Percentiles rank a stretch among this genome's conserved stretches.
Conservation (phyloP, 2,797 vertebrate genomes). For the Lacerta viridis region DNA sequence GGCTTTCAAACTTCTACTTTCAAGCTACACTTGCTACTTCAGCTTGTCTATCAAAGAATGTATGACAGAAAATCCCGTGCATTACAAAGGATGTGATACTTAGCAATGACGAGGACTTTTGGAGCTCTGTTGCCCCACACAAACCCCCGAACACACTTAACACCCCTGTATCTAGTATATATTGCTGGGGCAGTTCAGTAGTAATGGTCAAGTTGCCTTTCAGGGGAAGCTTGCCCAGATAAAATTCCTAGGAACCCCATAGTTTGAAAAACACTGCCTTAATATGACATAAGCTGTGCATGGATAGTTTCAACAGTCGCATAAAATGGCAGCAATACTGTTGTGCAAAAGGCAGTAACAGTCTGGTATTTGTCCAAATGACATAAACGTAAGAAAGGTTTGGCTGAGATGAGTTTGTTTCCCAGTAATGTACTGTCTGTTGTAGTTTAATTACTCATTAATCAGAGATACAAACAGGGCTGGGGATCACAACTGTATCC, state of each 20-base stretch:
- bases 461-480: not conserved
- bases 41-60: not conserved
- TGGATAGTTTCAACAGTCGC: not conserved
- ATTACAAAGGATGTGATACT: not conserved
- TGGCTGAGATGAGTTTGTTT: not conserved
- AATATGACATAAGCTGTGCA: not conserved
- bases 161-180: not conserved
- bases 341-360: not conserved
- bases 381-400: constrained; percentile 8
- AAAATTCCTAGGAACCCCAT: not conserved
- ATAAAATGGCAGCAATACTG: not conserved
- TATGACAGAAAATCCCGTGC: not conserved
- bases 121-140: not conserved
- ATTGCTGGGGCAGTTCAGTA: not conserved
- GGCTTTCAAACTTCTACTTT: not conserved
- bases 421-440: not conserved
- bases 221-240: not conserved
- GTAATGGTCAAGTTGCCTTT: not conserved
- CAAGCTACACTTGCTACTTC: not conserved
- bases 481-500: not conserved
- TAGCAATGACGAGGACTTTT: not conserved
- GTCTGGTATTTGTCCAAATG: not conserved
- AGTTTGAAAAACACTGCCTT: not conserved
- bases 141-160: not conserved
- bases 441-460: constrained; percentile 39